Evolutionary conservation across 2,113 vertebrate genomes (phyloP), one percentile per base, ranked within the genome.

Genomic region (Elephantulus edwardii): DNA sequence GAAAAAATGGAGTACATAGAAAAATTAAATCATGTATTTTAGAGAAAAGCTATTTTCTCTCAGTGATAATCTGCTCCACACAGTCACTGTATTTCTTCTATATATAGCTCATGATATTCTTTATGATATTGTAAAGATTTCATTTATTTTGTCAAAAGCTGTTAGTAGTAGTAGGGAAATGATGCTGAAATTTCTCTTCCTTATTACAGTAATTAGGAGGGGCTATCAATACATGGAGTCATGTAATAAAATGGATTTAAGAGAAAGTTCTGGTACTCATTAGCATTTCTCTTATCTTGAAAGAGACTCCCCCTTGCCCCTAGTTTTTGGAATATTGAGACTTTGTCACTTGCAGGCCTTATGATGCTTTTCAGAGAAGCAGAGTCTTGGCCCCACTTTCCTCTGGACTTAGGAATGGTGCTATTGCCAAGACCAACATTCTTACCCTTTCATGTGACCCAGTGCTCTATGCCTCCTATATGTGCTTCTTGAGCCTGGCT

Each of bases 111-210:
- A 26, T 3, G 5, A 20, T 14, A 5, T 40, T 64, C 75, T 52
- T 74, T 26, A 88, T 56, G 20, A 14, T 17, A 64, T 52, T 46
- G 30, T 66, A 17, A 88, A 6, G 19, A 54, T 62, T 83, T 60
- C 68, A 24, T 62, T 90, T 68, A 85, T 86, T 88, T 94, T 77
- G 44, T 83, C 33, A 83, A 90, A 89, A 38, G 35, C 35, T 79
- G 9, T 13, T 40, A 66, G 17, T 12, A 66, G 20, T 22, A 83
- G 50, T 14, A 68, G 54, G 52, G 80, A 79, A 74, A 68, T 4
- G 2, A 77, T 54, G 19, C 4, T 88, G 6, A 7, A 13, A 33
- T 58, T 78, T 70, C 64, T 72, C 54, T 91, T 86, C 64, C 60
- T 91, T 56, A 35, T 50, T 17, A 33, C 40, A 40, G 7, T 60